These are phyloP conservation scores for Oscheius sp. DNA, from an alignment of 2,888 invertebrate genomes.

Conservation along the genomic window DNA sequence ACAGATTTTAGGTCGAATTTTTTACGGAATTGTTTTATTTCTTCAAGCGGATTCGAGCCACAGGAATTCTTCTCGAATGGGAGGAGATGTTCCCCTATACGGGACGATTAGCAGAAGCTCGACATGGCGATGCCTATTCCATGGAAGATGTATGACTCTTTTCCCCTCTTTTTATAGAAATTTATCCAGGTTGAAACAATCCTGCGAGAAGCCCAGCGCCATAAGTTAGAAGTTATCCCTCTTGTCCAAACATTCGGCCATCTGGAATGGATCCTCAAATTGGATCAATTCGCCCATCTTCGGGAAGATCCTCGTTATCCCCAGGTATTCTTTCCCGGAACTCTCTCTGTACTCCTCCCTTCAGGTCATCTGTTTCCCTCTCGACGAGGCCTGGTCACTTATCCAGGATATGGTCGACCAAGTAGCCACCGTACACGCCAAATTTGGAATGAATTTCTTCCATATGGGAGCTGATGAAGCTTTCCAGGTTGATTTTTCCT, in stretches of 20 bases:
- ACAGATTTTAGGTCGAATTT: constrained; percentile 74
- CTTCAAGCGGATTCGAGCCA: constrained; percentile 81
- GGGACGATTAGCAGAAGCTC: constrained; percentile 78
- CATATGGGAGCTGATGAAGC: constrained; percentile 77
- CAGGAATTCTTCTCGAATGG: constrained; percentile 85
- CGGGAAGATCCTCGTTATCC: constrained; percentile 80
- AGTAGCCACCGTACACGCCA: constrained; percentile 74
- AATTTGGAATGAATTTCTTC: constrained; percentile 78
- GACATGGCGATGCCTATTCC: constrained; percentile 81
- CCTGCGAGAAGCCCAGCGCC: constrained; percentile 44
- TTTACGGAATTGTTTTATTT: constrained; percentile 78
- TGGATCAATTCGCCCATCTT: constrained; percentile 80
- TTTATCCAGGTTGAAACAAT: constrained; percentile 18
- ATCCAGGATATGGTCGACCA: constrained; percentile 72
- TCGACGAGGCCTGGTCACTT: constrained; percentile 73
- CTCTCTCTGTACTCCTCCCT: not conserved
- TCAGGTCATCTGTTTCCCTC: constrained; percentile 69
- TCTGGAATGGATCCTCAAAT: constrained; percentile 84
- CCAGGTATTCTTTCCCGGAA: constrained; percentile 66
- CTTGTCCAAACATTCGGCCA: constrained; percentile 88
- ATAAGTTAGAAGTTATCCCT: constrained; percentile 81
- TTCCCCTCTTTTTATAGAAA: too few species aligned
- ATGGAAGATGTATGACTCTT: constrained; percentile 78
- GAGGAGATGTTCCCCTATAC: constrained; percentile 89
- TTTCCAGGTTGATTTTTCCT: constrained; percentile 48